These are phyloP conservation scores for Cephus sareptanus DNA, from an alignment of 2,888 invertebrate genomes.

Conservation along the genomic window DNA sequence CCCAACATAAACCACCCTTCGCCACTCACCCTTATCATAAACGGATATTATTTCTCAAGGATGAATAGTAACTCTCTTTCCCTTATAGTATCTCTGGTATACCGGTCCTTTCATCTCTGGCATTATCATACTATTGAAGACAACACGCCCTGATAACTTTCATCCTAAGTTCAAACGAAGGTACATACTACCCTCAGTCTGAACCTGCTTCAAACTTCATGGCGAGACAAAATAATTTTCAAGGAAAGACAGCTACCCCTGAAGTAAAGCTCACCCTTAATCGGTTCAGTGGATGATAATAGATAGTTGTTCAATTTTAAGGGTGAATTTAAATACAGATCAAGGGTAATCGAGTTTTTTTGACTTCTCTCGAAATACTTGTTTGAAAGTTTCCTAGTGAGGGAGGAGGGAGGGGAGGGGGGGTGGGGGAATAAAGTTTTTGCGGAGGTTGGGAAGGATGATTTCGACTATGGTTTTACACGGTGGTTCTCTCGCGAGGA, in stretches of 20 bases:
- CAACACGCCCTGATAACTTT: neutral
- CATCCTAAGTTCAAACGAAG: neutral
- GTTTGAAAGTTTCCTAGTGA: neutral
- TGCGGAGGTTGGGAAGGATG: neutral
- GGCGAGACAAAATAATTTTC: neutral
- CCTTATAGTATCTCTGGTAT: neutral
- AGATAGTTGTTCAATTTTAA: neutral
- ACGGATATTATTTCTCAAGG: neutral
- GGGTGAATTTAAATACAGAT: neutral
- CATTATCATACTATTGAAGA: neutral
- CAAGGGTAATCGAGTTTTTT: neutral
- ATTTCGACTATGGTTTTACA: neutral
- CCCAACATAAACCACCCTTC: too few species aligned
- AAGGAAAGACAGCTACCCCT: neutral
- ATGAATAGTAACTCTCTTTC: neutral
- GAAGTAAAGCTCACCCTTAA: neutral
- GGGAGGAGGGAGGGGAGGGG: fast-evolving
- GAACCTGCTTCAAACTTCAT: neutral
- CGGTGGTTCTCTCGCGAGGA: neutral
- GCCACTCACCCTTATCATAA: neutral
- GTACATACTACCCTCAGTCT: neutral
- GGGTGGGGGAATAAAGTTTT: neutral
- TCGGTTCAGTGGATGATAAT: neutral
- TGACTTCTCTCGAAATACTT: neutral
- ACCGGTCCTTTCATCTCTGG: neutral